Conservation (phyloP, 2,113 vertebrate genomes). For the Mus musculus region DNA sequence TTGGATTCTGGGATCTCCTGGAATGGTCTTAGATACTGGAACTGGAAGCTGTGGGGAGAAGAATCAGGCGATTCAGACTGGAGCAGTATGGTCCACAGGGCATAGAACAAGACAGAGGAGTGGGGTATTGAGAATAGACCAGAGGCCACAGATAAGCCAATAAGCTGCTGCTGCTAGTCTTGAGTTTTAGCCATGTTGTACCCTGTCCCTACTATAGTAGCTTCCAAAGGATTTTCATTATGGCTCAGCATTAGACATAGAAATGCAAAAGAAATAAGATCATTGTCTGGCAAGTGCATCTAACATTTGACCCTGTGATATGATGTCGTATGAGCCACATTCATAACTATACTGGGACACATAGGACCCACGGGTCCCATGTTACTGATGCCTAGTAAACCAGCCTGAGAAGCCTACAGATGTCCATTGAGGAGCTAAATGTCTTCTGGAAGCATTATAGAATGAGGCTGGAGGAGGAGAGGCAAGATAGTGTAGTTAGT, state of each 20-base stretch:
- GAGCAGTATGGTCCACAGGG: background rate
- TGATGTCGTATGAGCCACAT: background rate
- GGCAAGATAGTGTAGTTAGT: background rate
- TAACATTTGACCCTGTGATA: background rate
- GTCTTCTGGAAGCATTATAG: background rate
- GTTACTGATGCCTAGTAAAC: background rate
- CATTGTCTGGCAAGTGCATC: background rate
- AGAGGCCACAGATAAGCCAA: background rate
- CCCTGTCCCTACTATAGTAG: background rate
- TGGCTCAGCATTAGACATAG: background rate
- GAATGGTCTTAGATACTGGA: background rate
- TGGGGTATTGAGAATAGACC: background rate
- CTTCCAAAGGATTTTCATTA: background rate
- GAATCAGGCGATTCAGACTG: background rate
- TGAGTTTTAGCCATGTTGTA: background rate
- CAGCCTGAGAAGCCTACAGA: background rate
- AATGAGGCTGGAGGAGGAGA: background rate
- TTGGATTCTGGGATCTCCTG: background rate
- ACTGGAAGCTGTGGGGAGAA: background rate
- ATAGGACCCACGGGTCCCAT: too few relatives aligned
- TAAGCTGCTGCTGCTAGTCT: background rate
- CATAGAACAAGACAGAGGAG: background rate
- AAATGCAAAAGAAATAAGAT: background rate
- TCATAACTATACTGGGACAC: background rate
- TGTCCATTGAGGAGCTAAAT: background rate